Base-by-base conservation (phyloP, 2,113 vertebrate genomes). In the Suricata suricatta region DNA sequence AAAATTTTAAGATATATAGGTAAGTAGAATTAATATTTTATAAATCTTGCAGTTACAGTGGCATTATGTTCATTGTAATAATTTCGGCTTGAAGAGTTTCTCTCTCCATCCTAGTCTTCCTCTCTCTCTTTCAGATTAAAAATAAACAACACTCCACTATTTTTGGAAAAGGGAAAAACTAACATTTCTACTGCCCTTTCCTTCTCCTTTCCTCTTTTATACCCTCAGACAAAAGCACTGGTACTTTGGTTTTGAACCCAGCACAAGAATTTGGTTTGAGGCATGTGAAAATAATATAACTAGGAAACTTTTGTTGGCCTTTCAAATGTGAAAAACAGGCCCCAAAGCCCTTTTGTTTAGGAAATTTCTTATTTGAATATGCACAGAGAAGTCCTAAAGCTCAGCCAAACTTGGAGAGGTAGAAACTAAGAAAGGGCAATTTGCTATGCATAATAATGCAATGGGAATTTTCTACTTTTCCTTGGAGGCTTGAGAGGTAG, bases 371-470 rank as follows among this genome's bases (percentile, higher is more conserved):
- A 84, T 88, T 84, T 96, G 60, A 93, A 96, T 85, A 95, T 16
- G 57, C 85, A 47, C 12, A 50, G 63, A 0, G 90, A 92, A 94
- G 2, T 72, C 57, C 80, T 83, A 79, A 92, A 69, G 69, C 29
- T 95, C 88, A 90, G 47, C 71, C 68, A 31, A 57, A 76, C 64
- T 47, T 85, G 57, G 76, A 77, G 64, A 87, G 7, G 10, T 11
- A 85, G 85, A 94, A 92, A 97, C 84, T 94, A 95, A 96, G 92
- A 63, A 92, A 80, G 87, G 41, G 60, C 29, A 83, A 80, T 95
- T 96, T 92, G 44, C 63, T 96, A 91, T 97, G 93, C 93, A 94
- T 90, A 90, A 95, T 77, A 94, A 95, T 88, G n/a, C 29, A 71
- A 80, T 38, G 57, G 16, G 35, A 72, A 81, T 92, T 92, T 97